phyloP scores from a whole-genome alignment of 92 coral and sea anemone genomes.

The Epizoanthus stellaris region DNA sequence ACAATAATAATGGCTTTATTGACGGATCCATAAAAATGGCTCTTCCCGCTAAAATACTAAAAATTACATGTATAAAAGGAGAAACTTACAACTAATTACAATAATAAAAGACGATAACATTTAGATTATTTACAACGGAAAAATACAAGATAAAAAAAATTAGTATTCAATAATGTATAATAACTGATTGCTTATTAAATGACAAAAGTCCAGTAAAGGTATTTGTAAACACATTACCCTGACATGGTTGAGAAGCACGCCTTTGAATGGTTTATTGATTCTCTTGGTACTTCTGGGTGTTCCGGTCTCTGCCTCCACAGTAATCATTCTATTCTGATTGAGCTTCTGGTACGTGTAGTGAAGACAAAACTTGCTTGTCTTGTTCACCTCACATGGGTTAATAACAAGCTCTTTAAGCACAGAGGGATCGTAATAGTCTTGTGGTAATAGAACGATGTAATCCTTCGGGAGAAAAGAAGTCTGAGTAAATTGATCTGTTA shows the following conservation, averaged over 20 bases:
- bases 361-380: constrained; percentile 62
- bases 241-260: constrained; percentile 20
- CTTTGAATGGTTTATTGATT: constrained; percentile 29
- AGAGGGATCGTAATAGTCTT: constrained; percentile 86
- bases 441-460: constrained; percentile 88
- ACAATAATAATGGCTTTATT: no score
- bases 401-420: constrained; percentile 66
- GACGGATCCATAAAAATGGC: no score
- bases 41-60: no score
- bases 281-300: constrained; percentile 54
- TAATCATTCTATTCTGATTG: constrained; percentile 50
- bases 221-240: not conserved
- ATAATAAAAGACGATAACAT: no score
- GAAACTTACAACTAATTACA: no score
- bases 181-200: no score
- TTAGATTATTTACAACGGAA: no score
- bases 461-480: constrained; percentile 59
- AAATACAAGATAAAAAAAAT: no score
- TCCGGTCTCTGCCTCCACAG: constrained; percentile 75
- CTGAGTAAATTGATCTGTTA: not conserved
- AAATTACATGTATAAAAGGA: no score
- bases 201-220: no score
- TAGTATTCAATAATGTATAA: no score
- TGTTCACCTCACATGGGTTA: constrained; percentile 75
- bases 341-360: constrained; percentile 72